These are phyloP conservation scores for Amiota mariae DNA, from an alignment of 2,888 invertebrate genomes.

Conservation along the genomic window DNA sequence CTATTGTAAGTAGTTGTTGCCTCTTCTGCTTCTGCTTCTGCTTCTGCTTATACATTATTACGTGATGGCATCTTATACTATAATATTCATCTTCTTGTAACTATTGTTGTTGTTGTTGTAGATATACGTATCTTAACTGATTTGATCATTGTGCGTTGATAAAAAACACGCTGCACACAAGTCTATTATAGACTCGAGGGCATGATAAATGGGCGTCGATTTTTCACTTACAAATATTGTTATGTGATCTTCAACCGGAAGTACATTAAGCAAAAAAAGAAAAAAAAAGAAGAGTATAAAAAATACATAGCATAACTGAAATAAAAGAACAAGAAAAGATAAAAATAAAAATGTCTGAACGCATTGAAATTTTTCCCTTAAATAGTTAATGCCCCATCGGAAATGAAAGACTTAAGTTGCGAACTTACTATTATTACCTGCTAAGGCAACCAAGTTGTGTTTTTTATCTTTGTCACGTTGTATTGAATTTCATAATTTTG, in stretches of 20 bases:
- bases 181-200: slow-evolving; percentile 61
- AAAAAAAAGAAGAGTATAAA: too few species aligned
- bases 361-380: neutral
- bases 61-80: neutral
- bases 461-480: slow-evolving; percentile 39
- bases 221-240: slow-evolving; percentile 57
- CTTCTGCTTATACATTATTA: neutral
- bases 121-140: neutral
- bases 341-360: too few species aligned
- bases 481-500: slow-evolving; percentile 44
- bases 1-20: neutral
- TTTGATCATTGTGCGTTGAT: slow-evolving; percentile 23
- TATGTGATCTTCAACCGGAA: slow-evolving; percentile 62
- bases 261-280: slow-evolving; percentile 48
- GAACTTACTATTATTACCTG: neutral
- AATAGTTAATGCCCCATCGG: neutral
- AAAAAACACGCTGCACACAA: slow-evolving; percentile 36
- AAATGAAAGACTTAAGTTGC: slow-evolving; percentile 21
- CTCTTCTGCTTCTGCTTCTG: neutral
- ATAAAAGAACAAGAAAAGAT: slow-evolving; percentile 25
- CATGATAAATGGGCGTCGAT: slow-evolving; percentile 67
- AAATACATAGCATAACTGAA: neutral
- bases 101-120: neutral
- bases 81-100: neutral
- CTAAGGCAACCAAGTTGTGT: neutral